Percentiles rank a stretch among this genome's conserved stretches.
These are phyloP conservation scores for Coecobrya sp. DNA, from an alignment of 2,888 invertebrate genomes.

Conservation along the genomic window DNA sequence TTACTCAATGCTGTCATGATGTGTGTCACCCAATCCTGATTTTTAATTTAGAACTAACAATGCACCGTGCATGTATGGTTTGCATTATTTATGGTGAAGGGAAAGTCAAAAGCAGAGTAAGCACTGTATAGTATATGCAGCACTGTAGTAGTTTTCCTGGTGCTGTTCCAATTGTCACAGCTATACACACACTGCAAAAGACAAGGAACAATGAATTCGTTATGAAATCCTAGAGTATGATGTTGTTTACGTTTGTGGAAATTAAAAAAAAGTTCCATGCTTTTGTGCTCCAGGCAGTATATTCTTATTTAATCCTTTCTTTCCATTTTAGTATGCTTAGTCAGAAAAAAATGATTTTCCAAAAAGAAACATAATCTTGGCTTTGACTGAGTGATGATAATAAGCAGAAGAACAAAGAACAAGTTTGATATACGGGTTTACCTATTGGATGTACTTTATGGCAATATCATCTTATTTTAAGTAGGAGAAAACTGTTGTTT, in stretches of 20 bases:
- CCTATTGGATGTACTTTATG: too few relatives aligned
- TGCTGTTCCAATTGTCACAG: background rate
- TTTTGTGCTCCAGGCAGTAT: background rate
- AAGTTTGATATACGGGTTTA: too few relatives aligned
- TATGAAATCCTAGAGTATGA: background rate
- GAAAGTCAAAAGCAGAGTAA: background rate
- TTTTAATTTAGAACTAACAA: slow-evolving; percentile 32
- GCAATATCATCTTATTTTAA: background rate
- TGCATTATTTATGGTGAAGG: background rate
- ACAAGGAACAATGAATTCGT: background rate
- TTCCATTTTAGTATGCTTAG: background rate
- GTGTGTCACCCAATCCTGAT: background rate
- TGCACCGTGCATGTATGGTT: background rate
- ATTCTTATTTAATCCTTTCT: background rate
- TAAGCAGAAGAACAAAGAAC: too few relatives aligned
- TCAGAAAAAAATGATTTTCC: background rate
- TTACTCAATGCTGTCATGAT: background rate
- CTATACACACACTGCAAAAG: too few relatives aligned
- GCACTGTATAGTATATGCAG: background rate
- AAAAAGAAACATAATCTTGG: background rate
- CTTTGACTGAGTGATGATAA: background rate
- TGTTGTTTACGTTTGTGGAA: background rate
- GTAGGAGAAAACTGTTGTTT: background rate
- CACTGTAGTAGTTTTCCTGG: too few relatives aligned
- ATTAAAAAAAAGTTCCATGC: background rate